Conservation (phyloP, 2,797 vertebrate species). For the Pseudotriccus pelzelni region DNA sequence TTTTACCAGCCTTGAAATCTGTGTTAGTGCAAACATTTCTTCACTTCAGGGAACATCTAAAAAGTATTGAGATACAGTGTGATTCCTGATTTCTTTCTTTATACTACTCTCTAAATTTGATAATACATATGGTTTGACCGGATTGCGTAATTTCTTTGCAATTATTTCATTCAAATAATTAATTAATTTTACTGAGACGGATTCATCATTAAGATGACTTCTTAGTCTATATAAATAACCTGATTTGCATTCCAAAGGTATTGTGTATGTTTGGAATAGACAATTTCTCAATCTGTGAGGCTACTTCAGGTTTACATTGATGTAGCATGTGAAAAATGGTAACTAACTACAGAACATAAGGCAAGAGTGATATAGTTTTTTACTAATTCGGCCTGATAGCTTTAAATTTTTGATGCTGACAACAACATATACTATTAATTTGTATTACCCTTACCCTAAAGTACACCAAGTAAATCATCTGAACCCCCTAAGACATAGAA, state of each 20-base stretch:
- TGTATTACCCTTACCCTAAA: background rate
- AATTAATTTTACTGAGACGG: background rate
- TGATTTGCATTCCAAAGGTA: background rate
- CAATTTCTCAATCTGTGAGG: background rate
- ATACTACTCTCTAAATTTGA: background rate
- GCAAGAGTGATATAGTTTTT: background rate
- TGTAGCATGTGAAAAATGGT: background rate
- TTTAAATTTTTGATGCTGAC: background rate
- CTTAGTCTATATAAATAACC: background rate
- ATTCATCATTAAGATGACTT: background rate
- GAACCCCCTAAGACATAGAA: background rate
- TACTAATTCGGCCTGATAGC: background rate
- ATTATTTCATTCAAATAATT: background rate
- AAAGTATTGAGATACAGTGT: background rate
- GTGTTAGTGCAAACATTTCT: background rate
- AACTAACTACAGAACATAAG: fast-evolving
- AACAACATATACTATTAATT: background rate
- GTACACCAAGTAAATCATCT: background rate
- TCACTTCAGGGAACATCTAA: background rate
- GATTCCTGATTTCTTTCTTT: background rate
- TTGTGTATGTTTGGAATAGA: background rate
- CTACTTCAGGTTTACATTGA: background rate
- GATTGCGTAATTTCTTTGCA: background rate
- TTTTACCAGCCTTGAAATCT: background rate
- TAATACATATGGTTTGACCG: background rate